Base-by-base conservation (phyloP, 2,113 vertebrate genomes). In the Recurvirostra avosetta region DNA sequence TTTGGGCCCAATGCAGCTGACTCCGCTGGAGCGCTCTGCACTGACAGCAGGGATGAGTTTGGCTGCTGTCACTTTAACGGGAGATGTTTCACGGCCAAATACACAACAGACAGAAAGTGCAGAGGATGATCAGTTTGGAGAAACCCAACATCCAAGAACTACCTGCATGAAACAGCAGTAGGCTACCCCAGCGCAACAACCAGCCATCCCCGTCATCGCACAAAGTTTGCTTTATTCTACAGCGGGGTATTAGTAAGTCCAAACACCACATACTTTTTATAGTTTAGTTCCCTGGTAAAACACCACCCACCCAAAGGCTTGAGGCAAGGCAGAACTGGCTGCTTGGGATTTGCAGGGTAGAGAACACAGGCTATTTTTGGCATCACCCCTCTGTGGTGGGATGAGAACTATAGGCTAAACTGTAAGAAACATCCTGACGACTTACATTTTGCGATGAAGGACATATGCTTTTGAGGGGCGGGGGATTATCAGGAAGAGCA, bases 221-320 rank as follows among this genome's bases (percentile, higher is more conserved):
- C 4, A 8, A 41, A 55, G 47, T 29, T 50, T 15, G 47, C 32
- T 81, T 65, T 77, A 47, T 58, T 40, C 72, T 52, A 12, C 11
- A 36, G 43, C 9, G 6, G 63, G 45, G 47, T 41, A 66, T n/a
- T 20, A 43, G 5, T 14, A 65, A 94, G n/a, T 8, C 70, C 59
- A 30, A 52, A 80, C 11, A 9, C 38, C 43, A 19, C 4, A 13
- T 27, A 29, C 76, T 94, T 85, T 50, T 92, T 82, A 81, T 41
- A 94, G 56, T 72, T 82, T 14, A 66, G 50, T 23, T 94, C 50
- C 41, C 67, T 86, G 55, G 83, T 29, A 58, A 95, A 94, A 77
- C 80, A 92, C 89, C 94, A 92, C 90, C 87, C 79, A 95, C 92
- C 90, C 67, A 68, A 49, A 91, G 61, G 88, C 83, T 87, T 26